These are phyloP conservation scores for Athrips mouffetella DNA, from an alignment of 2,888 invertebrate genomes.

Conservation along the genomic window DNA sequence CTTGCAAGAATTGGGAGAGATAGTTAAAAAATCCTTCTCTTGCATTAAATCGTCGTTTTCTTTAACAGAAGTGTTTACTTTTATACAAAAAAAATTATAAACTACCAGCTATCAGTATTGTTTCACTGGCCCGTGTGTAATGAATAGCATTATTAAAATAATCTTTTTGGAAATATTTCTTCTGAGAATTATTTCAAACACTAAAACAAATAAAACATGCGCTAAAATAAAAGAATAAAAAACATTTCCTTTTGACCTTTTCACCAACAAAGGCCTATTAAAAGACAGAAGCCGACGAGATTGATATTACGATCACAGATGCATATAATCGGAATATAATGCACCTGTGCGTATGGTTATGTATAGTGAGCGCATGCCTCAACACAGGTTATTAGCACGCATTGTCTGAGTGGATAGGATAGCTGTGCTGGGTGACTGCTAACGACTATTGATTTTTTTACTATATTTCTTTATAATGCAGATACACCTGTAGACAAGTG, in stretches of 20 bases:
- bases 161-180: no score
- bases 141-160: no score
- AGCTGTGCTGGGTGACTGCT: constrained; percentile 31
- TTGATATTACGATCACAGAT: constrained; percentile 6
- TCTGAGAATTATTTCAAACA: no score
- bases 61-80: no score
- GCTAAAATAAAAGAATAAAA: neutral
- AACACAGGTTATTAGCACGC: constrained; percentile 65
- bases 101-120: no score
- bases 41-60: no score
- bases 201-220: neutral
- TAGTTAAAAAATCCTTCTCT: no score
- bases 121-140: no score
- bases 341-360: neutral
- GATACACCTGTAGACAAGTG: no score
- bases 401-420: constrained; percentile 57
- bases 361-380: constrained; percentile 17
- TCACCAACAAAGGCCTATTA: neutral
- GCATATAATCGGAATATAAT: constrained; percentile 11
- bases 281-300: neutral
- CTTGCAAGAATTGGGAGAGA: neutral
- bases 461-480: no score
- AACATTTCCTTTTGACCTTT: no score
- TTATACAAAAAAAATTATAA: no score
- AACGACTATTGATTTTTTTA: neutral